Evolutionary conservation across 2,888 invertebrate genomes (phyloP).

Genomic region (Helobdella robusta): DNA sequence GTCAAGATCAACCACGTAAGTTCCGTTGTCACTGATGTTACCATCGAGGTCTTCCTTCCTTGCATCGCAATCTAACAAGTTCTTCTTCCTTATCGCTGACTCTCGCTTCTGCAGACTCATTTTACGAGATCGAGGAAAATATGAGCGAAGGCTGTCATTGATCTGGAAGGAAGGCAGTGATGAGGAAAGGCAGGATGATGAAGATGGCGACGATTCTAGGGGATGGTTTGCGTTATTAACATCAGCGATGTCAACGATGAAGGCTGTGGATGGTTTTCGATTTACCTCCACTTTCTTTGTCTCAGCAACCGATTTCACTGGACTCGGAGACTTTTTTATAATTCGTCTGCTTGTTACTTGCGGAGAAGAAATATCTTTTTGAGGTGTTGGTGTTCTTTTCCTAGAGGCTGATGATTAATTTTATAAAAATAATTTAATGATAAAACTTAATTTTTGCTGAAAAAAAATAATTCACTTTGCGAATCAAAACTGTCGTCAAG

Average conservation of each 20-base stretch:
- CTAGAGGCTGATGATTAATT: neutral
- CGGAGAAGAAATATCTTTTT: too few relatives aligned
- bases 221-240: neutral
- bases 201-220: neutral
- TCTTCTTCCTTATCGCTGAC: neutral
- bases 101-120: constrained; percentile 18
- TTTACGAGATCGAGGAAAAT: constrained; percentile 10
- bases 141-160: constrained; percentile 12
- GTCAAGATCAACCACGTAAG: constrained; percentile 17
- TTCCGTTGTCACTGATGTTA: constrained; percentile 15
- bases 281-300: neutral
- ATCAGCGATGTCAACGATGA: constrained; percentile 11
- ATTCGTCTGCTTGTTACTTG: too few relatives aligned
- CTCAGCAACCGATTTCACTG: neutral
- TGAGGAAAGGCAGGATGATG: neutral
- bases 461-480: too few relatives aligned
- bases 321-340: neutral
- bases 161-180: constrained; percentile 19
- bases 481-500: neutral
- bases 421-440: neutral
- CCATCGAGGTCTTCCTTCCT: neutral
- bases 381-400: neutral
- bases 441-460: too few relatives aligned
- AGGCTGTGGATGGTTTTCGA: constrained; percentile 16
- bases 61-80: neutral